Evolutionary conservation across 2,888 invertebrate species (phyloP), one percentile per base, ranked within the genome.

Genomic region (Mythimna ferrago): DNA sequence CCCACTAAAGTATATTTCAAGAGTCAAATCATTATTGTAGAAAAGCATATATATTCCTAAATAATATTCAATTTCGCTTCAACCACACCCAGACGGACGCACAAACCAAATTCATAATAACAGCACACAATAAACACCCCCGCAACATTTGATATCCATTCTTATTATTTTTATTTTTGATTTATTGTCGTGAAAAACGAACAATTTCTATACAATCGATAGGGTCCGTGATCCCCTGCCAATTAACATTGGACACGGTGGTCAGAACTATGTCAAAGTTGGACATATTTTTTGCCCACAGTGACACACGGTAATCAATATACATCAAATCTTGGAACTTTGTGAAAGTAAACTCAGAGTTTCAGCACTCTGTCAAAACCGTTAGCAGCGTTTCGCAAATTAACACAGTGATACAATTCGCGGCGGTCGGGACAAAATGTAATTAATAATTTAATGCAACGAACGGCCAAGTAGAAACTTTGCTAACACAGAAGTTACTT

Each of bases 191-290:
- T 89, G 90, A 90, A 95, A 93, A 94, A 93, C 90, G 92, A 86
- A 90, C 88, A 85, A 92, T 92, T 94, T 92, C 92, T 86, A 91
- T 91, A 83, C 73, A 88, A 87, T 92, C 90, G 90, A 90, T 93
- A 83, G 90, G 93, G 93, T 88, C 81, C 82, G 86, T 84, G 92
- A 91, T 92, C 95, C 96, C 96, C 95, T 95, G 95, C 95, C 96
- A 96, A 96, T 96, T 96, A 95, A 93, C 87, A 92, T 95, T 88
- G 92, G 95, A 87, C 93, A 93, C 93, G 95, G 95, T 93, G 96
- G 95, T 95, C 96, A 94, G 88, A 90, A 84, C 87, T 88, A 89
- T 91, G 93, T 94, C 95, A 93, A 92, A 93, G 86, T 92, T 91
- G 87, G 92, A 93, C 91, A 92, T 82, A 87, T 92, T 94, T 94